Evolutionary conservation across 2,113 vertebrate genomes (phyloP), one percentile per base, ranked within the genome.

Genomic region (Cairina moschata): DNA sequence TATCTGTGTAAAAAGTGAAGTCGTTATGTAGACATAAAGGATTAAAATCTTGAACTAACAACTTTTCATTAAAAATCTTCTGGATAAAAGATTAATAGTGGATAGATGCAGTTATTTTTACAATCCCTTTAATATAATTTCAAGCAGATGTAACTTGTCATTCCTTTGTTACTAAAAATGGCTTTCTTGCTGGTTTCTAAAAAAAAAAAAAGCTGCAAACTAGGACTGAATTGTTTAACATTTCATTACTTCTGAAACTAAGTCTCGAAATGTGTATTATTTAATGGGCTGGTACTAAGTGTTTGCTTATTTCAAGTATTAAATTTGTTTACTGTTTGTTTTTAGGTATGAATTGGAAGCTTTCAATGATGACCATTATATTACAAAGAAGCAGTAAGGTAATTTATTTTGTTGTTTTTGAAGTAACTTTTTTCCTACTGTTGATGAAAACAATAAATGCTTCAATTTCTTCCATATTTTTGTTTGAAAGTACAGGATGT

Each of bases 321-420:
- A 58, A 83, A 7, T 29, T 69, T 94, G 31, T 77, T 42, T 38
- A 1, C 14, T 74, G 5, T 40, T 83, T 74, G 26, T 1, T 96
- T 92, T 86, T 69, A 97, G 97, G 73, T 94, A 22, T 22, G 62
- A 77, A 62, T 50, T 36, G 11, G 40, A 93, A 52, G 8, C 6
- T 66, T 71, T 46, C 68, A 7, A 6, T 77, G 17, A 3, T 68
- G 40, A 44, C 9, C 0, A 25, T 1, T 40, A 29, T 6, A 4
- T 16, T 48, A 6, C 34, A 23, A 68, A 78, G 69, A 60, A 91
- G 17, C 32, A 16, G 20, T 69, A 65, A 95, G 97, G 96, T 97
- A 96, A 95, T 29, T 40, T 66, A 23, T n/a, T 87, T 23, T 20
- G 4, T 67, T 87, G 8, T 5, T 62, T 2, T 74, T 25, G 9